Evolutionary conservation across 2,888 invertebrate species (phyloP), one percentile per base, ranked within the genome.

Genomic region (Tinea semifulvella): DNA sequence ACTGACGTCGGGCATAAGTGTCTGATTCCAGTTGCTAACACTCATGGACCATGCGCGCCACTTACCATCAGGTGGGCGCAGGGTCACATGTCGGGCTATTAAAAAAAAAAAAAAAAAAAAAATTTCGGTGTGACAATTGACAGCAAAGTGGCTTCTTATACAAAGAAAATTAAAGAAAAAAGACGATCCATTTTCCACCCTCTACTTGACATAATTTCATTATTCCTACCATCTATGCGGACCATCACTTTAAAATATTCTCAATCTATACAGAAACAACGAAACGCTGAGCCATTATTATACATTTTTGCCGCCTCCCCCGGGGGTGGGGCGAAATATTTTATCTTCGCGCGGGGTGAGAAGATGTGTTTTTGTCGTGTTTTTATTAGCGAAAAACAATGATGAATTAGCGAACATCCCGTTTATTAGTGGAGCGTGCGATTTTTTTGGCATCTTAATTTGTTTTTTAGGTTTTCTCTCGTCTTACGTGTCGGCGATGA

Each of bases 331-430:
- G n/a, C 42, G 44, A 18, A 43, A 46, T 43, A 42, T 45, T 43
- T 45, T 47, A 26, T 26, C 48, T 36, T 43, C 6, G 19, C 11
- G 26, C 31, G 46, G 42, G 53, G 43, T 49, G 46, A 45, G 54
- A 54, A 60, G 60, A 63, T 54, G 59, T 74, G 70, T 69, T 67
- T 65, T 63, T 64, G 68, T 70, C 74, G 62, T 73, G 70, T 75
- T 72, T 76, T 75, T 73, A 72, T 73, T 72, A 69, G 66, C 65
- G 61, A 69, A 68, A 67, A 71, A 73, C 76, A 73, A 71, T 74
- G 71, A 76, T 71, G 70, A 73, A 74, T 76, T 73, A 70, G 65
- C 58, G 65, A 62, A 66, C 63, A 60, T 63, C 63, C 61, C 63
- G 60, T 66, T 68, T 70, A 69, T 70, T 68, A 67, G 65, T 60